Evolutionary conservation across 1,140 invertebrate species (phyloP).

Genomic region (Drosophila takahashii): DNA sequence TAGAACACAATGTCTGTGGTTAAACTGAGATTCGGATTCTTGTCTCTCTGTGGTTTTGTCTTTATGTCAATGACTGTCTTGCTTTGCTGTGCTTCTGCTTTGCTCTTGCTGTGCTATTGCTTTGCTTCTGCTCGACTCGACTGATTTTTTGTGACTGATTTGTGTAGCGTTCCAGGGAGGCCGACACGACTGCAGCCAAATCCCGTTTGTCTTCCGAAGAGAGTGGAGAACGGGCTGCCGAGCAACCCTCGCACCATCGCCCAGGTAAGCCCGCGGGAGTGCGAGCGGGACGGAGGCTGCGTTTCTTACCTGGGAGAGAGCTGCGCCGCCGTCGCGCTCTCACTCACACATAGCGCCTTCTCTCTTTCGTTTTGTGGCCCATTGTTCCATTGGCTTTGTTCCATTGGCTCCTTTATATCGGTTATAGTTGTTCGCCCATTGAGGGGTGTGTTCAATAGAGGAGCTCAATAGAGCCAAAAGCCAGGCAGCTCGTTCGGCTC

Average conservation of each 20-base stretch:
- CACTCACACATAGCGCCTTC: slow-evolving; percentile 40
- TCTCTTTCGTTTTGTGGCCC: slow-evolving; percentile 51
- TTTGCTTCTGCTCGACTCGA: slow-evolving; percentile 80
- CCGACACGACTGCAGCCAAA: slow-evolving; percentile 78
- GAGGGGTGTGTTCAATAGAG: slow-evolving; percentile 82
- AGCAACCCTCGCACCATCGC: slow-evolving; percentile 17
- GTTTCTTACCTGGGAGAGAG: slow-evolving; percentile 37
- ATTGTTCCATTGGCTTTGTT: slow-evolving; percentile 76
- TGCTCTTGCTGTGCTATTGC: slow-evolving; percentile 35
- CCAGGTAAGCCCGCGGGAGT: slow-evolving; percentile 19
- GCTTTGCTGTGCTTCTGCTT: slow-evolving; percentile 60
- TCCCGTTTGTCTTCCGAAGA: slow-evolving; percentile 60
- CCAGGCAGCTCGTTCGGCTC: slow-evolving; percentile 54
- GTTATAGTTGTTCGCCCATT: slow-evolving; percentile 80
- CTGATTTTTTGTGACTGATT: slow-evolving; percentile 80
- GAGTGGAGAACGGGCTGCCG: background rate
- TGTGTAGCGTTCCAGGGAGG: slow-evolving; percentile 63
- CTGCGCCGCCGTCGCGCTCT: slow-evolving; percentile 41
- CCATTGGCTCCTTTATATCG: slow-evolving; percentile 81
- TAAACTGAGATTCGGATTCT: slow-evolving; percentile 2
- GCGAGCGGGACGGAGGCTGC: slow-evolving; percentile 50
- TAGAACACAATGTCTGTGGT: slow-evolving; percentile 40
- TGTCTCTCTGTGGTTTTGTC: slow-evolving; percentile 3
- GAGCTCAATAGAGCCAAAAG: slow-evolving; percentile 61
- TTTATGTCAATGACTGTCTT: slow-evolving; percentile 20